Conservation (phyloP, 2,888 invertebrate species). For the Nomada ferruginata region DNA sequence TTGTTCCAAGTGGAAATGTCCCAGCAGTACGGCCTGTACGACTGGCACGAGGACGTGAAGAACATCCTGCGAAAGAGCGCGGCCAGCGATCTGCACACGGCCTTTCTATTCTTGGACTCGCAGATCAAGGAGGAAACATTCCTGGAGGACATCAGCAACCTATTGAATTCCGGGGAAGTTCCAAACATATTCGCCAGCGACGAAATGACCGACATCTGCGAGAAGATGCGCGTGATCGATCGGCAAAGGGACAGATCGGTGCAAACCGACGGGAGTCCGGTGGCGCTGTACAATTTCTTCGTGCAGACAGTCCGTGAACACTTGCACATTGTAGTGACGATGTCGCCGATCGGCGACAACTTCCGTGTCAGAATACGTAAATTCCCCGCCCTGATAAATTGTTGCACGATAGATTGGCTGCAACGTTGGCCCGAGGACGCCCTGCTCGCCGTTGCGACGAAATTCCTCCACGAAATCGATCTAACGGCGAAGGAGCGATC, state of each 20-base stretch:
- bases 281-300: conserved; percentile 96
- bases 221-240: conserved; percentile 97
- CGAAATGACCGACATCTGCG: conserved; percentile 95
- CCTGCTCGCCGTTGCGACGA: conserved; percentile 93
- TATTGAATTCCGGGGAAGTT: conserved; percentile 96
- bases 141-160: conserved; percentile 96
- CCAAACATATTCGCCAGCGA: conserved; percentile 94
- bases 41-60: conserved; percentile 97
- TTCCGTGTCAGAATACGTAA: conserved; percentile 93
- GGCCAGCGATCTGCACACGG: conserved; percentile 93
- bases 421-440: conserved; percentile 98
- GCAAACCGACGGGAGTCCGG: conserved; percentile 96
- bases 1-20: conserved; percentile 96
- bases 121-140: conserved; percentile 98
- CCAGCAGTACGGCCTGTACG: conserved; percentile 91
- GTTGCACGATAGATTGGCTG: conserved; percentile 98
- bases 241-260: conserved; percentile 93
- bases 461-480: conserved; percentile 91
- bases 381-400: conserved; percentile 96
- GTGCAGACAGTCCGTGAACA: conserved; percentile 95
- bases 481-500: conserved; percentile 89
- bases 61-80: conserved; percentile 91
- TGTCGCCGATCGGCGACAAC: conserved; percentile 96
- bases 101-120: conserved; percentile 95
- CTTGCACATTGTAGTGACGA: conserved; percentile 94